Base-by-base conservation (phyloP, 2,113 vertebrate genomes). In the Syngnathoides biaculeatus region DNA sequence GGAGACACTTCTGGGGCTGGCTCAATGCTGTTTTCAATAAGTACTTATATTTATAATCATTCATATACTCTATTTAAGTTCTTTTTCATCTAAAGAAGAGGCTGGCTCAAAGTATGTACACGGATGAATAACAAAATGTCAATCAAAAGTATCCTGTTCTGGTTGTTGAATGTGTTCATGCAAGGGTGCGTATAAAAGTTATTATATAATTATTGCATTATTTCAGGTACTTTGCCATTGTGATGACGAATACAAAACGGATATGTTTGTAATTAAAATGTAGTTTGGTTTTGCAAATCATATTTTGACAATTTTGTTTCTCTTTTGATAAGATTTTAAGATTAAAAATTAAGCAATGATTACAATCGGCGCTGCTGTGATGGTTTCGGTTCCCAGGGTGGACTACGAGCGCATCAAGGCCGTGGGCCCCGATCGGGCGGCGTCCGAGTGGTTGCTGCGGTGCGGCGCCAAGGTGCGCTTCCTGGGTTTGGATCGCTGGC, bases 21-120 rank as follows among this genome's bases (percentile, higher is more conserved):
- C 89, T 99, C 74, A 99, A 98, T 53, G 89, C 96, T 0, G 94
- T 98, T 39, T 98, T 98, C 86, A 99, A 98, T 93, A 97, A 93
- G 97, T 99, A 94, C 88, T 15, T 15, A 14, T 42, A 22, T 43
- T 42, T 3, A 17, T 42, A 1, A 42, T 39, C 13, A 42, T 15
- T 62, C 27, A 9, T 57, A 19, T 56, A 35, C 45, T 48, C 2
- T 48, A 30, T 30, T 15, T 30, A 14, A 6, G 12, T 57, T 8
- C 11, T 12, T 19, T 12, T 26, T 24, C 5, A 55, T 14, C 22
- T 55, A 2, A 12, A 55, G 22, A 14, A 24, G 52, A 14, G 5
- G 11, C 5, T 55, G 5, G 11, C 5, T 55, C 13, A 55, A 24
- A 24, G 9, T 24, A 53, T n/a, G 48, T 20, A 9, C 10, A 52